These are phyloP conservation scores for Tribolium castaneum DNA, from an alignment of 1,140 invertebrate species.

Conservation along the genomic window DNA sequence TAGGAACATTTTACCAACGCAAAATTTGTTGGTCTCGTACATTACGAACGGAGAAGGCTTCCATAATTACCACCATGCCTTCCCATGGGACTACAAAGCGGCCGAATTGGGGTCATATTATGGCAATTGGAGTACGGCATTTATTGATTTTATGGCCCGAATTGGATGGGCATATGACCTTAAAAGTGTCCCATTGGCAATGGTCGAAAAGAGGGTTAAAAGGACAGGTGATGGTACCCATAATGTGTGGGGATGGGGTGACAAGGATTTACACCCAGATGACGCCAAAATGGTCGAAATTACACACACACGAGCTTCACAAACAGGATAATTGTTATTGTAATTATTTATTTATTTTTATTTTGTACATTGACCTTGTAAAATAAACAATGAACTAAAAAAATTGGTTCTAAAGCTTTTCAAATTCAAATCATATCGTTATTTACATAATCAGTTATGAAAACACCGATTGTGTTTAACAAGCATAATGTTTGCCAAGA, in stretches of 20 bases:
- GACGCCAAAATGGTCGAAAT: slow-evolving; percentile 47
- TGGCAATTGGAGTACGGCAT: slow-evolving; percentile 82
- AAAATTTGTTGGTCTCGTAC: slow-evolving; percentile 65
- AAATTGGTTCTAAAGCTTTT: too few species aligned
- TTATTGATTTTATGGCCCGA: slow-evolving; percentile 84
- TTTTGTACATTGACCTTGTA: too few species aligned
- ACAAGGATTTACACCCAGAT: slow-evolving; percentile 64
- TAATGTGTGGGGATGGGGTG: slow-evolving; percentile 67
- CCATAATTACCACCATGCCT: slow-evolving; percentile 94
- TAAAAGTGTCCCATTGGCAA: slow-evolving; percentile 76
- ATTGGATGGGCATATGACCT: slow-evolving; percentile 80
- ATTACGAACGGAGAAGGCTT: slow-evolving; percentile 72
- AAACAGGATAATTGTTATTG: not conserved
- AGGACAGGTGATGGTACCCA: slow-evolving; percentile 75
- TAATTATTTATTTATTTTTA: not conserved
- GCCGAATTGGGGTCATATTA: slow-evolving; percentile 73
- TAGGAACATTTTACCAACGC: not conserved
- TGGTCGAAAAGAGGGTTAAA: slow-evolving; percentile 70
- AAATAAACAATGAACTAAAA: too few species aligned
- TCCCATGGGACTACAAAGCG: slow-evolving; percentile 81
- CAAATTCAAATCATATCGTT: too few species aligned
- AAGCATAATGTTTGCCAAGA: too few species aligned
- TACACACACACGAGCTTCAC: not conserved
- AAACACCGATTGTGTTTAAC: too few species aligned
- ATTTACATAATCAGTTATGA: too few species aligned